Base-by-base conservation (phyloP, 2,113 vertebrate genomes). In the Hassar affinis region DNA sequence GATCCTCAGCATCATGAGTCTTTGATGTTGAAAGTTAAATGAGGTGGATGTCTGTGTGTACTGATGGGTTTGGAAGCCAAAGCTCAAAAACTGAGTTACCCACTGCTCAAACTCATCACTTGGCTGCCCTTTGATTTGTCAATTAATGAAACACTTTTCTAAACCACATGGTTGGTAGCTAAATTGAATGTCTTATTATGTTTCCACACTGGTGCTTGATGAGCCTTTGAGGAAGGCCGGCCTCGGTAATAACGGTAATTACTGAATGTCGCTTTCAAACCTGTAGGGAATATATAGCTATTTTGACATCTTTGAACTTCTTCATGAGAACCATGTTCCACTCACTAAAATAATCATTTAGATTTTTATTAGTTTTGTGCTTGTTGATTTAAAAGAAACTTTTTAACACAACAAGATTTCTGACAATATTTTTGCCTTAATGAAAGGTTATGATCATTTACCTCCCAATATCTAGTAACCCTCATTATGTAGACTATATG, bases 1-100 rank as follows among this genome's bases (percentile, higher is more conserved):
- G 90, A 89, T 86, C 88, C 88, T 90, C 91, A 91, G 90, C 90
- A 90, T 91, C 81, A 89, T 83, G 87, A 91, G 89, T 91, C 91
- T 94, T 94, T 94, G 93, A 94, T 91, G 93, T 93, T 92, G 91
- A 91, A 91, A 91, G 92, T 93, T 90, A 91, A 94, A 93, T 91
- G 90, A 92, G 93, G 91, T 88, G 78, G 90, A 87, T 91, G 90
- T 91, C 93, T 93, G 91, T 93, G 91, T 91, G 89, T 91, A 85
- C 91, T 92, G 91, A 93, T 93, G 90, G 92, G 90, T 91, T 94
- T 92, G 90, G 90, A 92, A 93, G 91, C 89, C 90, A 91, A 88
- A 90, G 88, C 92, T 72, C 42, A 49, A 71, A 79, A 30, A 86
- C 59, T 57, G 47, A 66, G 38, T 85, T 87, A 88, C 91, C 88